These are phyloP conservation scores for Heliopora coerulea DNA, from an alignment of 92 coral and sea anemone genomes.

Conservation along the genomic window DNA sequence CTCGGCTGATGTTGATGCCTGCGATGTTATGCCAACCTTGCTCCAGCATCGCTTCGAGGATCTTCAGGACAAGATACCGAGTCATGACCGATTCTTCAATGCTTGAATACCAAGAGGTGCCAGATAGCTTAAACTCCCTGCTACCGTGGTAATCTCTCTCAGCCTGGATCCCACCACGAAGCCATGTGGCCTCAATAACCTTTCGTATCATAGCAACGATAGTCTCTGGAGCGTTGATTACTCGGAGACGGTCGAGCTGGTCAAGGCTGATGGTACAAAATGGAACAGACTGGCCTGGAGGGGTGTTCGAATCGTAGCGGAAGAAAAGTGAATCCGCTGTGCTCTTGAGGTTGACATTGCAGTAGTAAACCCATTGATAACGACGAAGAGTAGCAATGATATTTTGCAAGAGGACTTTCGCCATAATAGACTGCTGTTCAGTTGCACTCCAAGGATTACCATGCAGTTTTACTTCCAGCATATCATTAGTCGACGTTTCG, in stretches of 20 bases:
- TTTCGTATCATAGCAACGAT: constrained; percentile 49
- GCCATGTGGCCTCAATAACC: constrained; percentile 48
- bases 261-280: constrained; percentile 56
- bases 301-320: constrained; percentile 47
- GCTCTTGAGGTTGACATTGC: constrained; percentile 50
- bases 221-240: constrained; percentile 47
- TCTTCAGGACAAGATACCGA: constrained; percentile 43
- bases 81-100: constrained; percentile 53
- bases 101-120: constrained; percentile 57
- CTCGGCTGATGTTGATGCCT: constrained; percentile 43
- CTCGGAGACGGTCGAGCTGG: constrained; percentile 42
- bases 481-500: constrained; percentile 40
- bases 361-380: constrained; percentile 53
- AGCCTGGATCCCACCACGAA: constrained; percentile 50
- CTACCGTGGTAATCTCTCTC: constrained; percentile 42
- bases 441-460: constrained; percentile 60
- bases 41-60: constrained; percentile 46
- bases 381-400: constrained; percentile 41
- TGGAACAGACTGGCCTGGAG: constrained; percentile 14
- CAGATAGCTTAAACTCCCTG: constrained; percentile 60
- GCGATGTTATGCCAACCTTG: constrained; percentile 58
- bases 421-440: constrained; percentile 46
- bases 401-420: constrained; percentile 48
- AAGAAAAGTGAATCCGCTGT: constrained; percentile 54
- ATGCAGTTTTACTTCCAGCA: constrained; percentile 43